Conservation (phyloP, 2,797 vertebrate genomes). For the Distichodus sexfasciatus region DNA sequence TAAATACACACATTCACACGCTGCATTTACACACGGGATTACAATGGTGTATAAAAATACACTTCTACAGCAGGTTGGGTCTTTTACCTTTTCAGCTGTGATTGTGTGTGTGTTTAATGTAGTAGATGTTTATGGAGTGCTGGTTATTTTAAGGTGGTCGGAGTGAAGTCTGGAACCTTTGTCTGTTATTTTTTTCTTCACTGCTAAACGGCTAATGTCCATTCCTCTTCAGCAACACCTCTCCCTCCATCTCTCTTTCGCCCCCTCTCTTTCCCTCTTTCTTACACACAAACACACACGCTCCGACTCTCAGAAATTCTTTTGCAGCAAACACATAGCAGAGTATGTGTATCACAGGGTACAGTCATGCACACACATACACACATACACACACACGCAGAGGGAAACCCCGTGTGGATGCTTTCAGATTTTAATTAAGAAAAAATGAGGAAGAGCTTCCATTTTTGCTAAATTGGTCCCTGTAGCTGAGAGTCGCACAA, state of each 20-base stretch:
- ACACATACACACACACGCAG: constrained; percentile 32
- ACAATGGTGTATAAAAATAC: background rate
- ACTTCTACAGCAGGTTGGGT: background rate
- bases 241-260: too few relatives aligned
- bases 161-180: constrained; percentile 59
- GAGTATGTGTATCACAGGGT: too few relatives aligned
- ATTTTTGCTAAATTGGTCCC: constrained; percentile 82
- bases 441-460: constrained; percentile 81
- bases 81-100: background rate
- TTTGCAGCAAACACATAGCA: too few relatives aligned
- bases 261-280: too few relatives aligned
- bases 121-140: background rate
- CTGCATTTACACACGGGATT: constrained; percentile 45
- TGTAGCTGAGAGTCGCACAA: constrained; percentile 64
- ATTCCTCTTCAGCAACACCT: too few relatives aligned
- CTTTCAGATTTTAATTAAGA: constrained; percentile 82
- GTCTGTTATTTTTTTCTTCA: too few relatives aligned
- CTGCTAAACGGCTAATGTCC: too few relatives aligned
- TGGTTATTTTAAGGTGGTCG: constrained; percentile 24
- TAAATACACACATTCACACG: constrained; percentile 44
- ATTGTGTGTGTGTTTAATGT: background rate
- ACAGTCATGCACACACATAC: constrained; percentile 47
- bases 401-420: constrained; percentile 61
- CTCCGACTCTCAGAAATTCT: too few relatives aligned
- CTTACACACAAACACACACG: constrained; percentile 38